Evolutionary conservation across 2,797 vertebrate genomes (phyloP).

Genomic region (Gastrophryne carolinensis): DNA sequence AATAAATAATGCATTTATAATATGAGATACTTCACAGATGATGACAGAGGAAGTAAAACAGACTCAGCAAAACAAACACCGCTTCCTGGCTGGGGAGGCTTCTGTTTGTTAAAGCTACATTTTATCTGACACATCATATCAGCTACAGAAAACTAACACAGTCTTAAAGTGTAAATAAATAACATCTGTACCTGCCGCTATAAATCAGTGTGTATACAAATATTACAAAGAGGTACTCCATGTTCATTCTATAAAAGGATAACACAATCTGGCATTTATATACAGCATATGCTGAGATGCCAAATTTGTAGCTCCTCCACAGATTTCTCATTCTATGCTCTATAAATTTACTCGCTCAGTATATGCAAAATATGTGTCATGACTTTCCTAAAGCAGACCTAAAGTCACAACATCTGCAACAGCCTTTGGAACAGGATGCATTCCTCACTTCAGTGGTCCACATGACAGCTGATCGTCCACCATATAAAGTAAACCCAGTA

Average conservation of each 20-base stretch:
- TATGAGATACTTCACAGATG: not conserved
- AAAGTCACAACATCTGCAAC: too few relatives aligned
- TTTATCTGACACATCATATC: conserved; percentile 14
- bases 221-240: conserved; percentile 23
- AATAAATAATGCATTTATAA: conserved; percentile 14
- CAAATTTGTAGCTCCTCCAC: conserved; percentile 16
- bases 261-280: conserved; percentile 42
- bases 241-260: conserved; percentile 46
- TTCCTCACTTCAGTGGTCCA: too few relatives aligned
- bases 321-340: conserved; percentile 38
- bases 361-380: conserved; percentile 1
- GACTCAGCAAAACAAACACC: not conserved
- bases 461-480: too few relatives aligned
- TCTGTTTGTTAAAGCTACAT: conserved; percentile 21
- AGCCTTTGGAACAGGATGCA: too few relatives aligned
- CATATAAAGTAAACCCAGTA: too few relatives aligned
- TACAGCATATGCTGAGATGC: conserved; percentile 39
- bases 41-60: conserved; percentile 8
- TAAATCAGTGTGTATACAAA: conserved; percentile 48
- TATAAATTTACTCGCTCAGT: conserved; percentile 9
- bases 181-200: conserved; percentile 44
- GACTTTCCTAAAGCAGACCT: too few relatives aligned
- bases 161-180: conserved; percentile 36
- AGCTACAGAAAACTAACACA: conserved; percentile 24
- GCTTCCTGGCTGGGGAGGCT: not conserved